Conservation (phyloP, 2,888 invertebrate species). For the Xylota sylvarum region DNA sequence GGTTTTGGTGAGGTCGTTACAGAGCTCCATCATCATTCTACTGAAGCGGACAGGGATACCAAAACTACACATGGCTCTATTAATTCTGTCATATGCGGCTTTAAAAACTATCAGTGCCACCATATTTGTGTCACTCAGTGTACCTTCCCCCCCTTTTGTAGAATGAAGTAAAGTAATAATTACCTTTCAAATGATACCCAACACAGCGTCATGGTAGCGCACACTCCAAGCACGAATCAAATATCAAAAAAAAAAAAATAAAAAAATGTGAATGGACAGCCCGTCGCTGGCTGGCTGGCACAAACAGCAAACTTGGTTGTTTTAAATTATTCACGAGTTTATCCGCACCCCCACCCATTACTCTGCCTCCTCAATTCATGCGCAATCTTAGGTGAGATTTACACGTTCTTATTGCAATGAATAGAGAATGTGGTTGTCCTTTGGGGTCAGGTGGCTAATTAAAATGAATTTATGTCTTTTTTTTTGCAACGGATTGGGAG, state of each 20-base stretch:
- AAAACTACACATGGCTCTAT: no score
- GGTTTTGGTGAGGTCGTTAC: no score
- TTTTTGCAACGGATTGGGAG: constrained; percentile 24
- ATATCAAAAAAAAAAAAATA: constrained; percentile 25
- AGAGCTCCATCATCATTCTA: no score
- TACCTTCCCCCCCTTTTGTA: neutral
- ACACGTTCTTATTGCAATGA: constrained; percentile 61
- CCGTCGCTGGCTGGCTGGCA: constrained; percentile 26
- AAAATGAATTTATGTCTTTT: constrained; percentile 58
- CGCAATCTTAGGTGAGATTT: constrained; percentile 64
- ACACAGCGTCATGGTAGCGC: constrained; percentile 23
- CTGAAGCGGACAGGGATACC: no score
- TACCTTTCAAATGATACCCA: constrained; percentile 30
- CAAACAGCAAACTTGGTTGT: constrained; percentile 30
- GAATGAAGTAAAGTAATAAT: constrained; percentile 24
- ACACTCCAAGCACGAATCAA: constrained; percentile 14
- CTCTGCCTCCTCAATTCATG: constrained; percentile 14
- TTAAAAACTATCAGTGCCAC: neutral
- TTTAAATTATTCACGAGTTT: constrained; percentile 69
- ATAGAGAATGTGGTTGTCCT: constrained; percentile 49
- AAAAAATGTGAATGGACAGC: constrained; percentile 43
- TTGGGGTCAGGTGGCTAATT: constrained; percentile 67
- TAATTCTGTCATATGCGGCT: no score
- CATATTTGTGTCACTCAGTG: constrained; percentile 1
- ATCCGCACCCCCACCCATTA: constrained; percentile 1